A percentile compares a stretch with the other conserved stretches of the same genome.
Conservation (phyloP, 2,113 vertebrate genomes). For the Morone chrysops region DNA sequence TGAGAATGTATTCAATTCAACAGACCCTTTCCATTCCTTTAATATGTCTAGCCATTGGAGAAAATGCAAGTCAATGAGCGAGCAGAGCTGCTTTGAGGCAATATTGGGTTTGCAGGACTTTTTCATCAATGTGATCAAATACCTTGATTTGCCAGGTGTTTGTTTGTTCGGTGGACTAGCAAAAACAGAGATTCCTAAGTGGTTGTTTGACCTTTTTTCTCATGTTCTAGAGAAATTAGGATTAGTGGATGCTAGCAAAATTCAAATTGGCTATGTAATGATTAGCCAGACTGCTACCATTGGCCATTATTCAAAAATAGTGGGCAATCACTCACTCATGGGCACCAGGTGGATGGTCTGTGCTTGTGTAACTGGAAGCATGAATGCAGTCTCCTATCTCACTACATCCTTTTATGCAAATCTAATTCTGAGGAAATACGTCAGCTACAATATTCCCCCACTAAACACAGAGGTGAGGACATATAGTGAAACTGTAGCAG, state of each 20-base stretch:
- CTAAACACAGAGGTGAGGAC: slow-evolving; percentile 12
- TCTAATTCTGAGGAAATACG: slow-evolving; percentile 19
- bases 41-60: slow-evolving; percentile 1
- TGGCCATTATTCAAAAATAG: slow-evolving; percentile 11
- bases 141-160: slow-evolving; percentile 7
- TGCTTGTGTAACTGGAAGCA: slow-evolving; percentile 23
- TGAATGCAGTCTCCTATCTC: slow-evolving; percentile 38
- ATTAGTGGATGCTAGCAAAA: slow-evolving; percentile 11
- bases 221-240: not conserved
- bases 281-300: slow-evolving; percentile 10
- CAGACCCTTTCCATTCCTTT: not conserved
- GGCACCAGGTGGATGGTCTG: not conserved
- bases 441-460: slow-evolving; percentile 13
- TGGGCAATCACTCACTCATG: slow-evolving; percentile 7
- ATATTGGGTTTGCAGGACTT: slow-evolving; percentile 2
- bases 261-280: slow-evolving; percentile 11
- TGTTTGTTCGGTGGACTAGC: slow-evolving; percentile 6
- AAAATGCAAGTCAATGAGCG: slow-evolving; percentile 33
- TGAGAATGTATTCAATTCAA: not conserved
- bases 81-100: slow-evolving; percentile 8
- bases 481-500: not conserved
- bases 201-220: no score
- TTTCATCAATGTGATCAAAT: slow-evolving; percentile 2
- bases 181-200: not conserved
- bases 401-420: slow-evolving; percentile 38